phyloP scores from a whole-genome alignment of 2,113 vertebrate species.

The Lichenostomus cassidix region DNA sequence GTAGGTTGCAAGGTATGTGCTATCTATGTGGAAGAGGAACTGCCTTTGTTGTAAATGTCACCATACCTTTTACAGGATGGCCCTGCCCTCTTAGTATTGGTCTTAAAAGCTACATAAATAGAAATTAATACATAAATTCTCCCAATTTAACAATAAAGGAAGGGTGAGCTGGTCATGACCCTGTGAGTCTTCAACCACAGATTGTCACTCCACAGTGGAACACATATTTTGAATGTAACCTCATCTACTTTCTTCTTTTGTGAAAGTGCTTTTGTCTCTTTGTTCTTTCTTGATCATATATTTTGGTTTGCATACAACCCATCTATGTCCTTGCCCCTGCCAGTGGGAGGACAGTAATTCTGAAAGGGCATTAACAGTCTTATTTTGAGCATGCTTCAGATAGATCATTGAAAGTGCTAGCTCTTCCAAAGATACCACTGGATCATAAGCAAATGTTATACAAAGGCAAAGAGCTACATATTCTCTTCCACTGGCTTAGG shows the following conservation, averaged over 20 bases:
- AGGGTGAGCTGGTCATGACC: neutral
- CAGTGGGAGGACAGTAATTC: neutral
- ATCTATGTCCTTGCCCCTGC: neutral
- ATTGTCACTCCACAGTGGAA: neutral
- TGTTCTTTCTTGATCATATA: neutral
- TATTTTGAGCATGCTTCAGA: neutral
- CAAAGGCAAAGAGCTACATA: neutral
- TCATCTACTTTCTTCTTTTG: neutral
- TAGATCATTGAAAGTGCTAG: neutral
- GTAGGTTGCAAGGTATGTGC: neutral
- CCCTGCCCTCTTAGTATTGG: neutral
- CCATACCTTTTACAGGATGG: neutral
- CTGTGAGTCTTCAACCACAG: neutral
- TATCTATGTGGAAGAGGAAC: neutral
- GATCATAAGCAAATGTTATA: neutral
- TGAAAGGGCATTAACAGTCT: neutral
- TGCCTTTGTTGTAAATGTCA: neutral
- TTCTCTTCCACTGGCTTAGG: neutral
- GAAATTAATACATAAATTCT: constrained; percentile 39
- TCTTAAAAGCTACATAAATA: constrained; percentile 5
- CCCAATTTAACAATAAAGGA: neutral
- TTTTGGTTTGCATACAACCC: neutral
- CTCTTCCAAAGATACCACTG: neutral
- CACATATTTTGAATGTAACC: neutral
- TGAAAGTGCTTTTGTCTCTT: neutral